Base-by-base conservation (phyloP, 2,888 invertebrate genomes). In the Cheilosia urbana region DNA sequence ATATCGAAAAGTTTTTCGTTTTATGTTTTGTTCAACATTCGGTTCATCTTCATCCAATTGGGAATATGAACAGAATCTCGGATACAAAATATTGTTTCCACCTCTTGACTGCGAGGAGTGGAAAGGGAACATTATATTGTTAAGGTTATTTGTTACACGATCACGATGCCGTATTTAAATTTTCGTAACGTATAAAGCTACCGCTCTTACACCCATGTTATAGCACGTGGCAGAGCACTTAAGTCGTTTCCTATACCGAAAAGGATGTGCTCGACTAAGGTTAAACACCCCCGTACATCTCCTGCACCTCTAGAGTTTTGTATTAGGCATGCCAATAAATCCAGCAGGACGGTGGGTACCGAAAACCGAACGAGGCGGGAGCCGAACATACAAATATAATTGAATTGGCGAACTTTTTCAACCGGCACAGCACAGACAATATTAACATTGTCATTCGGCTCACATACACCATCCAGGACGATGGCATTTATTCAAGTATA, bases 271-370 rank as follows among this genome's bases (percentile, higher is more conserved):
- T 69, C 77, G 34, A 53, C 53, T 34, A 53, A 69, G 37, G 45
- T 63, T 49, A 71, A 78, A 55, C 27, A 27, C 27, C 53, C 6
- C 40, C 49, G 21, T 55, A 45, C 21, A 42, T 21, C 34, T 47
- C 34, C 47, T 4, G 0, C 37, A 49, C 53, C 55, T 47, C 47
- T 47, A 27, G 45, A 27, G 45, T 47, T 47, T 45, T 37, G 47
- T 71, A 71, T 78, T 49, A 71, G 62, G 55, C 69, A 71, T 78
- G 69, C 53, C 69, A 78, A 78, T 78, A 78, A 78, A 71, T 78
- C 57, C 78, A 37, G 11, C 21, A 37, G 40, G 11, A 27, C 27
- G 30, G 21, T 58, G 5, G 65, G 53, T 49, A 24, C 3, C 37
- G 34, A 30, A 47, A 40, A 24, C 3, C 37, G 34, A 30, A 47